A percentile compares a stretch with the other conserved stretches of the same genome.
phyloP scores from a whole-genome alignment of 2,888 invertebrate species.

The Volucella inflata region DNA sequence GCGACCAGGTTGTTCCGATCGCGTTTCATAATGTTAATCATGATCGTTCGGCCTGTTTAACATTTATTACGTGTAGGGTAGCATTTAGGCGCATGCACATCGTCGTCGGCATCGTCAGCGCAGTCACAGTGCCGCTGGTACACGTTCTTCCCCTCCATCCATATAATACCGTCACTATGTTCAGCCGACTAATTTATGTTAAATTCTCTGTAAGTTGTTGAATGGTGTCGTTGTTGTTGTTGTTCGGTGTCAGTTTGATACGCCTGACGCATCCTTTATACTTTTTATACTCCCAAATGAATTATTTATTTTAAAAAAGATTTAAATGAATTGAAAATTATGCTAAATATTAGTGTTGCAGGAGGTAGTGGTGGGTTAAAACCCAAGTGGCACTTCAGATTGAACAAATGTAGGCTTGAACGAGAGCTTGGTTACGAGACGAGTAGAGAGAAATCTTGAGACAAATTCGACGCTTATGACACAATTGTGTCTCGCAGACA shows the following conservation, averaged over 20 bases:
- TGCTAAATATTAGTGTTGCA: conserved; percentile 53
- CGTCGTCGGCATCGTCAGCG: conserved; percentile 3
- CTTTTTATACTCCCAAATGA: conserved; percentile 46
- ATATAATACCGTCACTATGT: conserved; percentile 9
- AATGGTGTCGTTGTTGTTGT: conserved; percentile 72
- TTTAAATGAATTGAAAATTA: conserved; percentile 1
- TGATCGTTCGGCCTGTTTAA: conserved; percentile 74
- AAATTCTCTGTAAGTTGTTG: conserved; percentile 71
- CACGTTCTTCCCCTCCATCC: background rate
- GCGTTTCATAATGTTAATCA: conserved; percentile 75
- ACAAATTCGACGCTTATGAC: no score
- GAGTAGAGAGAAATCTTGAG: no score
- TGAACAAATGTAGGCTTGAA: no score
- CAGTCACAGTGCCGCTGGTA: background rate
- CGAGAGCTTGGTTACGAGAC: no score
- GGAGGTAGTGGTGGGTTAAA: background rate
- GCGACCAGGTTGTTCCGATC: conserved; percentile 69
- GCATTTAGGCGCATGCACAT: conserved; percentile 69
- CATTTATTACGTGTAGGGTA: conserved; percentile 75
- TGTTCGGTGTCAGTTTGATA: conserved; percentile 59
- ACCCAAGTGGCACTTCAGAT: no score
- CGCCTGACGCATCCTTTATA: conserved; percentile 57
- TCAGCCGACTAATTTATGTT: conserved; percentile 67
- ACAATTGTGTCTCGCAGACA: no score
- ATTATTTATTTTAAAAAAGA: conserved; percentile 60